Evolutionary conservation across 2,888 invertebrate species (phyloP).

Genomic region (Anoplius nigerrimus): DNA sequence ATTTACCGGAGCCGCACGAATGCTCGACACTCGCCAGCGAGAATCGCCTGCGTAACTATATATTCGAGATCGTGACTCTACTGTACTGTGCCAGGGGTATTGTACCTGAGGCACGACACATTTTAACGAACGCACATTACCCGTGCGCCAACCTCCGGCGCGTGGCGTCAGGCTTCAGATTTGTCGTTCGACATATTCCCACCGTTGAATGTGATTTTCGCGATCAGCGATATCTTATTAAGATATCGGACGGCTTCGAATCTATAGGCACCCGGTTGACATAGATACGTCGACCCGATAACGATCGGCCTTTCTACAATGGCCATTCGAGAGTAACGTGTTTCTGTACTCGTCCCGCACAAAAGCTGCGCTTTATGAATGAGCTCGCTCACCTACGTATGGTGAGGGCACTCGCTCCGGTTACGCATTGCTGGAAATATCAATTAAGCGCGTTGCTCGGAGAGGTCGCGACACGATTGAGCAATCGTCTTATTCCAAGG

Average conservation of each 20-base stretch:
- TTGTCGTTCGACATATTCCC: slow-evolving; percentile 9
- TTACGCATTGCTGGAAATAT: slow-evolving; percentile 1
- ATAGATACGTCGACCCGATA: slow-evolving; percentile 49
- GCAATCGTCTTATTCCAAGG: no score
- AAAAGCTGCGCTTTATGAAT: slow-evolving; percentile 45
- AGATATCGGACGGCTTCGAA: slow-evolving; percentile 53
- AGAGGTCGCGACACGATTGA: not conserved
- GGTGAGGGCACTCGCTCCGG: not conserved
- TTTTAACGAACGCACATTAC: not conserved
- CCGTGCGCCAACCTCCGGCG: not conserved
- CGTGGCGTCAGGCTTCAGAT: not conserved
- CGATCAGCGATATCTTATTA: slow-evolving; percentile 55
- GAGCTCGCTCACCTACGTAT: slow-evolving; percentile 37
- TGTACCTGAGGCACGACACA: not conserved
- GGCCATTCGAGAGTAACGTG: slow-evolving; percentile 47
- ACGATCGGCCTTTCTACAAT: slow-evolving; percentile 59
- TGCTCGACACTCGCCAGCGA: not conserved
- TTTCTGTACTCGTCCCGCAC: slow-evolving; percentile 43
- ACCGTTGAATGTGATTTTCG: not conserved
- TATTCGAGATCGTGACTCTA: not conserved
- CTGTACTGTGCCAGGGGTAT: not conserved
- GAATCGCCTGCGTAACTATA: not conserved
- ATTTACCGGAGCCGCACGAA: not conserved
- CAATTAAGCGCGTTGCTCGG: slow-evolving; percentile 5
- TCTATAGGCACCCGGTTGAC: slow-evolving; percentile 54